Base-by-base conservation (phyloP, 1,140 invertebrate genomes). In the Drosophila albomicans region DNA sequence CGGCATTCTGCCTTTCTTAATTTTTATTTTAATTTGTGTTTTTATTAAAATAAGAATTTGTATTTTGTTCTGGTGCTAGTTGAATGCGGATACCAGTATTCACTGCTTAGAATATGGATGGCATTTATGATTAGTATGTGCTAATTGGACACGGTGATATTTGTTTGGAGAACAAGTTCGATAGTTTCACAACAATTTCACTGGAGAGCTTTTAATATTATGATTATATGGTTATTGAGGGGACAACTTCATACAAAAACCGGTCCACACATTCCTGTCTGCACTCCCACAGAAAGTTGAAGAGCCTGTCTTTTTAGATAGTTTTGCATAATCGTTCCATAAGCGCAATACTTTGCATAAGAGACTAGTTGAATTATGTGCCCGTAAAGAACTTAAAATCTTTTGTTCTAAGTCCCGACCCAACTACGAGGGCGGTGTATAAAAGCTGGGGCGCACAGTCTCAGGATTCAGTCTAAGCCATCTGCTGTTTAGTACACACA, bases 281-380 rank as follows among this genome's bases (percentile, higher is more conserved):
- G 85, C 84, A 87, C 52, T 80, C 64, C 56, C 66, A 15, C 66
- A 66, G 64, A 73, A 88, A 77, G 77, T 64, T 51, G 35, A 69
- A 52, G 66, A 66, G 61, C 67, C 73, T 72, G 84, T 79, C 77
- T 77, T 78, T 49, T 73, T 64, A 25, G 80, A 87, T 88, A 87
- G 84, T 87, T 86, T 87, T 84, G 84, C 84, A 87, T 87, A 87
- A 87, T 88, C 85, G 67, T 79, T 88, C 80, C 77, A 87, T 88
- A 87, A 87, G 70, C 82, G 82, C 82, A 87, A 51, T 73, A 76
- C 73, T 87, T 87, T 75, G 80, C 80, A 87, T 87, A 88, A 71
- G 68, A 75, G 76, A 87, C 85, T 77, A 57, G 84, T 80, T 87
- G 77, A 85, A 72, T 85, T 85, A 85, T 85, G 81, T 68, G 79